phyloP scores from a whole-genome alignment of 2,113 vertebrate species.

The Ifrita kowaldi region DNA sequence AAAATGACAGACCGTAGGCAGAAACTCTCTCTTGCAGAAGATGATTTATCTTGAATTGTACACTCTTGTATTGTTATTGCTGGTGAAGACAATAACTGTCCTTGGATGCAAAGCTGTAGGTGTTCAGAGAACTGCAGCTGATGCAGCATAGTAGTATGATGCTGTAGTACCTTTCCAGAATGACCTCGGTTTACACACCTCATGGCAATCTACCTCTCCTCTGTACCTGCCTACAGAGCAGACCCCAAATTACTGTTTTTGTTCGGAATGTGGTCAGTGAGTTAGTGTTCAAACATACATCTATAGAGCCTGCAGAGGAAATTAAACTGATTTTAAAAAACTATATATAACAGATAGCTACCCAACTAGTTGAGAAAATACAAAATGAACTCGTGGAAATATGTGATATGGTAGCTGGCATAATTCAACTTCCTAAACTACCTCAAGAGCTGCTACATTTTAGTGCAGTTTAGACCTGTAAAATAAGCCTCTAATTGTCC shows the following conservation, averaged over 20 bases:
- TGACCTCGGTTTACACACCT: not conserved
- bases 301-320: not conserved
- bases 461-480: not conserved
- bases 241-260: not conserved
- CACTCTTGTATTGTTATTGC: not conserved
- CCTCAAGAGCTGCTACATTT: not conserved
- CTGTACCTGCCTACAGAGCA: not conserved
- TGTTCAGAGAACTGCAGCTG: not conserved
- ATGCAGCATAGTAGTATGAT: no score
- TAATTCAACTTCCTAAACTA: not conserved
- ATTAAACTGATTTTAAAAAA: not conserved
- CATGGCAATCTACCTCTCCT: not conserved
- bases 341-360: not conserved
- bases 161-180: not conserved
- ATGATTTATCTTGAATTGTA: not conserved
- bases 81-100: not conserved
- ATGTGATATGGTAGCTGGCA: not conserved
- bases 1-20: not conserved
- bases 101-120: accelerated
- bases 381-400: not conserved
- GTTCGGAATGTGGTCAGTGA: not conserved
- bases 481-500: not conserved
- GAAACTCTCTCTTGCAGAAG: not conserved
- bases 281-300: not conserved
- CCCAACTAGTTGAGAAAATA: not conserved